Evolutionary conservation across 2,888 invertebrate species (phyloP).

Genomic region (Heteromyza rotundicornis): DNA sequence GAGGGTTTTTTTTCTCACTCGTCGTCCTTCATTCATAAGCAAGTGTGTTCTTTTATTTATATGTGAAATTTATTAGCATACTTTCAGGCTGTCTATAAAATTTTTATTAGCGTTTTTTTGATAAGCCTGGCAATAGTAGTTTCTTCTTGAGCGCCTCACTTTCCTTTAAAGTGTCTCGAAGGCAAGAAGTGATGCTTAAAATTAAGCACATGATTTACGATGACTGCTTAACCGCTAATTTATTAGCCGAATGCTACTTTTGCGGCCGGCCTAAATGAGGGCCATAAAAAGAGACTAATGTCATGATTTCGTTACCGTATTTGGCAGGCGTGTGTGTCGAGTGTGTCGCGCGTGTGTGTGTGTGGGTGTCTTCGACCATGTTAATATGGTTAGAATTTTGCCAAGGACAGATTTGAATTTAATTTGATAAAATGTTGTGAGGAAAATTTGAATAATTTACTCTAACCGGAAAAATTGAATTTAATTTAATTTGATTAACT

Average conservation of each 20-base stretch:
- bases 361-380: no score
- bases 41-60: not conserved
- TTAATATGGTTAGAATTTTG: no score
- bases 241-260: constrained; percentile 38
- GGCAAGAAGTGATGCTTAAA: constrained; percentile 26
- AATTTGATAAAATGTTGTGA: no score
- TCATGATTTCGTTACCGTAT: no score
- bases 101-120: not conserved
- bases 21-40: no score
- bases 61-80: not conserved
- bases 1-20: no score
- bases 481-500: no score
- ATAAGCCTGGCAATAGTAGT: not conserved
- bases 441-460: no score
- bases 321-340: no score
- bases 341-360: no score
- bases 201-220: constrained; percentile 48
- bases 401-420: no score
- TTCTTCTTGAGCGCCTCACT: not conserved
- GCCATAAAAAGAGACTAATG: not conserved
- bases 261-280: not conserved
- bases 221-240: constrained; percentile 49
- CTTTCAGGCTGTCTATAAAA: not conserved
- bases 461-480: no score
- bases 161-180: not conserved